Percentiles rank a stretch among this genome's conserved stretches.
Evolutionary conservation across 2,113 vertebrate genomes (phyloP).

Genomic region (Taurulus bubalis): DNA sequence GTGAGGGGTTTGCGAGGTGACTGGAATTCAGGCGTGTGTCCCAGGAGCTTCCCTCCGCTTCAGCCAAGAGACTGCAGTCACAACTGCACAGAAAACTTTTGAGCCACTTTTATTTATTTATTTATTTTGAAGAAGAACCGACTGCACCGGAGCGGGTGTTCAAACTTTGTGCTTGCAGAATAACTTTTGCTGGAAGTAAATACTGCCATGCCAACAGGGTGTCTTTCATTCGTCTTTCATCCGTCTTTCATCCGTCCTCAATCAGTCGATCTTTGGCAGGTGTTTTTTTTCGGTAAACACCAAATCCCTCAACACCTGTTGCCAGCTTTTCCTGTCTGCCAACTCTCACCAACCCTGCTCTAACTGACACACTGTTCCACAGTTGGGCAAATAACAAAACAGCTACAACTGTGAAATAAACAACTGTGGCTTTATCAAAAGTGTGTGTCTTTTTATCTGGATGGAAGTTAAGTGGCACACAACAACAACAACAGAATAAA

Average conservation of each 20-base stretch:
- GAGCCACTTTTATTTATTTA: conserved; percentile 11
- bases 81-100: conserved; percentile 49
- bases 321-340: conserved; percentile 73
- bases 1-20: conserved; percentile 73
- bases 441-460: conserved; percentile 55
- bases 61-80: conserved; percentile 27
- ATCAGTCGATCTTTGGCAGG: conserved; percentile 69
- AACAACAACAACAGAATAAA: conserved; percentile 6
- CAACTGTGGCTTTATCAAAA: conserved; percentile 75
- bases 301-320: conserved; percentile 83
- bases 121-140: not conserved
- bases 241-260: conserved; percentile 23
- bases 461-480: conserved; percentile 25
- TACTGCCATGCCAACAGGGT: conserved; percentile 23
- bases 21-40: conserved; percentile 48
- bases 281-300: conserved; percentile 78
- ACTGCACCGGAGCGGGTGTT: conserved; percentile 9
- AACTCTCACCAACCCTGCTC: conserved; percentile 71
- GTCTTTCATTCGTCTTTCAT: conserved; percentile 20
- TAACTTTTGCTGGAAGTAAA: conserved; percentile 33
- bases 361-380: conserved; percentile 71
- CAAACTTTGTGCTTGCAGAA: conserved; percentile 4
- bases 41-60: conserved; percentile 35
- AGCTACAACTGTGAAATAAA: conserved; percentile 57
- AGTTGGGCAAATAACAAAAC: conserved; percentile 16